phyloP scores from a whole-genome alignment of 2,888 invertebrate genomes.

The Erebia ligea region DNA sequence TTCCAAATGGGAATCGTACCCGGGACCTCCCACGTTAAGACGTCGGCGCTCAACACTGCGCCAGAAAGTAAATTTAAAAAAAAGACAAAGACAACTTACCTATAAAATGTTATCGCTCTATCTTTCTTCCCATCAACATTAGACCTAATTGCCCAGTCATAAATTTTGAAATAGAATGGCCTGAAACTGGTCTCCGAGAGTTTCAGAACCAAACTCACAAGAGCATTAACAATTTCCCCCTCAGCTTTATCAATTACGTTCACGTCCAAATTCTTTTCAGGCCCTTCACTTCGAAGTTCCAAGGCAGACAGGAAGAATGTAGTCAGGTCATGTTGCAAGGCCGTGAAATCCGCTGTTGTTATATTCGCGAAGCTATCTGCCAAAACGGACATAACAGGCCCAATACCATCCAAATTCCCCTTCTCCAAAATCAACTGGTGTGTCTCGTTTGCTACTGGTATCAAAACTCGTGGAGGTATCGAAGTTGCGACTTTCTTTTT shows the following conservation, averaged over 20 bases:
- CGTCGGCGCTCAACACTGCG: no score
- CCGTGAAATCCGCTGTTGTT: constrained; percentile 85
- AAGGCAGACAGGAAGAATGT: constrained; percentile 89
- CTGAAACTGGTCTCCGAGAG: constrained; percentile 94
- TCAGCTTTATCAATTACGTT: constrained; percentile 85
- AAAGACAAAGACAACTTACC: constrained; percentile 62
- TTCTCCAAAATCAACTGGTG: constrained; percentile 85
- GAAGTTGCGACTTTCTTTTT: constrained; percentile 86
- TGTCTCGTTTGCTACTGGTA: constrained; percentile 88
- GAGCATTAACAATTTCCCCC: constrained; percentile 87
- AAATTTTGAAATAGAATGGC: constrained; percentile 93
- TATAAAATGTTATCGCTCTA: constrained; percentile 91
- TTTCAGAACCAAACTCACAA: constrained; percentile 92
- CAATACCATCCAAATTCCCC: constrained; percentile 84
- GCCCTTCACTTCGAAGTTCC: constrained; percentile 85
- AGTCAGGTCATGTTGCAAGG: constrained; percentile 87
- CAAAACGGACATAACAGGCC: constrained; percentile 89
- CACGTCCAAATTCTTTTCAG: constrained; percentile 57
- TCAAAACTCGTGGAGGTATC: constrained; percentile 88
- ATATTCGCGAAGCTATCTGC: constrained; percentile 87
- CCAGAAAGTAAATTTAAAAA: not conserved
- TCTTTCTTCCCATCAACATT: constrained; percentile 84
- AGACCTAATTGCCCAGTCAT: constrained; percentile 91
- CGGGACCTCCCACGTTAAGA: no score
- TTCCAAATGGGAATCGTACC: no score